Conservation (phyloP, 2,888 invertebrate genomes). For the Apoda limacodes region DNA sequence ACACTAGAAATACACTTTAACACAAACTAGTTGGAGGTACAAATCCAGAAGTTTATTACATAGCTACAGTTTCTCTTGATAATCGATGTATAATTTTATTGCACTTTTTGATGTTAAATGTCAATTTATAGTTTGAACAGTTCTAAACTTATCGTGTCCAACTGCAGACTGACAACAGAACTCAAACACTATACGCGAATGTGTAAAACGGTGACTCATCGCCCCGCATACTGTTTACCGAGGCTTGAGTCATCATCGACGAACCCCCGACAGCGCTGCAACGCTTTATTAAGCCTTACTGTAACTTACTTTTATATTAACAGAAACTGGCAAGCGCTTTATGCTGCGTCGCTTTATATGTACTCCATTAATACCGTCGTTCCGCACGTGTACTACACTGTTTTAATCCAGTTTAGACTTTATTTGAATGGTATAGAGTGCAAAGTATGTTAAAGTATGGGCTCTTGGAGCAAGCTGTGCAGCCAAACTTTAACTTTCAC, state of each 20-base stretch:
- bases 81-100: too few relatives aligned
- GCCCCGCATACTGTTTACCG: conserved; percentile 71
- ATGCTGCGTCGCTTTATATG: conserved; percentile 37
- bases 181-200: conserved; percentile 69
- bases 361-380: conserved; percentile 67
- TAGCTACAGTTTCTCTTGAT: too few relatives aligned
- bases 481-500: conserved; percentile 62
- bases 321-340: conserved; percentile 32
- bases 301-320: background rate
- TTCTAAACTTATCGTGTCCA: conserved; percentile 54
- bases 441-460: too few relatives aligned
- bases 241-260: conserved; percentile 66
- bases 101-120: too few relatives aligned
- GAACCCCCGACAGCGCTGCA: conserved; percentile 41
- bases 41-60: conserved; percentile 39
- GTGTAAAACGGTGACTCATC: conserved; percentile 71
- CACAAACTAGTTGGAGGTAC: conserved; percentile 38
- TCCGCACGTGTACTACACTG: conserved; percentile 57
- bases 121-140: conserved; percentile 56
- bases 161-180: conserved; percentile 68
- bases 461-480: conserved; percentile 23
- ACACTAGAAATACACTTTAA: conserved; percentile 61
- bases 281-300: conserved; percentile 37
- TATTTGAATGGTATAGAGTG: conserved; percentile 24
- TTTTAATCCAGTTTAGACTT: conserved; percentile 34